These are phyloP conservation scores for Apogon hyalosoma DNA, from an alignment of 2,797 vertebrate species.

Conservation along the genomic window DNA sequence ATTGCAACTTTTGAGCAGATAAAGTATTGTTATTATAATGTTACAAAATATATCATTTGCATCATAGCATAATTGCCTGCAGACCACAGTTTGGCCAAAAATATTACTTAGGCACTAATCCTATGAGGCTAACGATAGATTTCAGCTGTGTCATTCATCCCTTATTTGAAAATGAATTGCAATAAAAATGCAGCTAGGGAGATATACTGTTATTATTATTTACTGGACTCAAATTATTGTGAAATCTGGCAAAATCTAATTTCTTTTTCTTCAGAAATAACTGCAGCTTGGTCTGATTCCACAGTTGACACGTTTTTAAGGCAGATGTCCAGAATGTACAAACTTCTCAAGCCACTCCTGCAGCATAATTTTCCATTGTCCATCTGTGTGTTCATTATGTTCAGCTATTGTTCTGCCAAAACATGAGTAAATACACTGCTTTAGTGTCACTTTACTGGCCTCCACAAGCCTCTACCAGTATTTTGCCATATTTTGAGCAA, in stretches of 20 bases:
- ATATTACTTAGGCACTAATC: no score
- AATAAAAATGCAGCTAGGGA: no score
- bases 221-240: no score
- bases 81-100: no score
- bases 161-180: no score
- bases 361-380: conserved; percentile 20
- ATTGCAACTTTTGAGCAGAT: no score
- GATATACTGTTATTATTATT: no score
- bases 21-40: no score
- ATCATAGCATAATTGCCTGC: no score
- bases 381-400: conserved; percentile 29
- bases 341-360: conserved; percentile 5
- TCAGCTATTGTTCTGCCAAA: conserved; percentile 29
- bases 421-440: conserved; percentile 19
- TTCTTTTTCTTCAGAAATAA: not conserved
- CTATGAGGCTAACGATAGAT: no score
- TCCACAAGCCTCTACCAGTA: not conserved
- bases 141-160: no score
- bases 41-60: no score
- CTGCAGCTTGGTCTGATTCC: not conserved
- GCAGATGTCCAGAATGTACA: not conserved
- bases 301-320: not conserved
- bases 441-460: conserved; percentile 9
- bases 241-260: not conserved
- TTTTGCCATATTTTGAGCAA: conserved; percentile 21